Conservation (phyloP, 2,797 vertebrate species). For the Tapirus indicus region DNA sequence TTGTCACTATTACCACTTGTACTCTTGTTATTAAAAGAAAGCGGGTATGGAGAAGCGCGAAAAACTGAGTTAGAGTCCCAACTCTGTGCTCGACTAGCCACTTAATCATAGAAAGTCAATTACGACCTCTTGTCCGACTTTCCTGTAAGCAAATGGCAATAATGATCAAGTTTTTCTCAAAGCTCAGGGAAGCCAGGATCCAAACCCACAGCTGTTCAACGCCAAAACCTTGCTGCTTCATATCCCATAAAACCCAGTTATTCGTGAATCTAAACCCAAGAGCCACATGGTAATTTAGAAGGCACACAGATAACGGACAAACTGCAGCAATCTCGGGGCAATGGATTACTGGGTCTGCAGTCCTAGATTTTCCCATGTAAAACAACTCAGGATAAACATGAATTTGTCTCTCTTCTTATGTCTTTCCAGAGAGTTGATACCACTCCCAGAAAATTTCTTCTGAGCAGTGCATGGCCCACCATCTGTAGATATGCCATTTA, state of each 20-base stretch:
- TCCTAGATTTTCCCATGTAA: background rate
- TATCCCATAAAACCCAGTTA: background rate
- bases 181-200: background rate
- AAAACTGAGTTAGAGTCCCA: too few species aligned
- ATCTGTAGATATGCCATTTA: background rate
- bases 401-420: background rate
- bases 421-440: background rate
- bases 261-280: background rate
- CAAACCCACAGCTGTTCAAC: background rate
- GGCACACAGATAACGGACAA: fast-evolving
- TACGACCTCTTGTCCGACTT: background rate
- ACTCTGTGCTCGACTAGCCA: too few species aligned
- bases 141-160: background rate
- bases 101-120: background rate
- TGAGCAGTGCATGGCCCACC: background rate
- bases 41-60: fast-evolving
- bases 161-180: fast-evolving
- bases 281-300: background rate
- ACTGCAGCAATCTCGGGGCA: fast-evolving
- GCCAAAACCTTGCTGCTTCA: background rate
- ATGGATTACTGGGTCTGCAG: fast-evolving
- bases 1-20: fast-evolving
- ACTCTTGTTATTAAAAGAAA: background rate
- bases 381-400: fast-evolving
- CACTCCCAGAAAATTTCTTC: background rate